Evolutionary conservation across 2,888 invertebrate species (phyloP).

Genomic region (Chelonus formosanus): DNA sequence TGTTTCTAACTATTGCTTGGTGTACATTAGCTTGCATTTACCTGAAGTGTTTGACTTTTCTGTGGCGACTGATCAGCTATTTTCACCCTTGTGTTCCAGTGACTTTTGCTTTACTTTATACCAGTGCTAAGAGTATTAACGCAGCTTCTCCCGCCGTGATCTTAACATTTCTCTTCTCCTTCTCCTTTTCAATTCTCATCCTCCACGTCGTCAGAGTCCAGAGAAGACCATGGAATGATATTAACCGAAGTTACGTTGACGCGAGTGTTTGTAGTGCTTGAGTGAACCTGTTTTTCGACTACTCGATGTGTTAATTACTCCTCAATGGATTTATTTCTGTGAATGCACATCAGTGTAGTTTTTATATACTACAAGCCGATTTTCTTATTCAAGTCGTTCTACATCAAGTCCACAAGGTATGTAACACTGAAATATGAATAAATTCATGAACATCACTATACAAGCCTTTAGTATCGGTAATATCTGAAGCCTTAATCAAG

Average conservation of each 20-base stretch:
- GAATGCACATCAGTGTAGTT: conserved; percentile 14
- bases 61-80: background rate
- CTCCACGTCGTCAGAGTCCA: conserved; percentile 29
- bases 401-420: conserved; percentile 34
- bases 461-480: background rate
- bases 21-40: conserved; percentile 5
- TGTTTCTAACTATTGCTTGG: conserved; percentile 24
- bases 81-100: background rate
- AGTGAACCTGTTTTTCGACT: conserved; percentile 5
- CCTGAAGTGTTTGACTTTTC: background rate
- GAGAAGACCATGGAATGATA: conserved; percentile 24
- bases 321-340: conserved; percentile 13
- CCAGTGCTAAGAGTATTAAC: background rate
- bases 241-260: conserved; percentile 13
- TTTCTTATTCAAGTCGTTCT: conserved; percentile 20
- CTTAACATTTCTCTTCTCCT: conserved; percentile 17
- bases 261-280: conserved; percentile 15
- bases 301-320: conserved; percentile 1
- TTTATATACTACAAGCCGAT: background rate
- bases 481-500: background rate
- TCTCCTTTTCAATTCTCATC: conserved; percentile 16
- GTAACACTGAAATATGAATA: conserved; percentile 4
- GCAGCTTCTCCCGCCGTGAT: conserved; percentile 9
- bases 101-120: background rate
- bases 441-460: background rate